Percentiles rank a stretch among this genome's conserved stretches.
Evolutionary conservation across 2,888 invertebrate genomes (phyloP).

Genomic region (Metalampra italica): DNA sequence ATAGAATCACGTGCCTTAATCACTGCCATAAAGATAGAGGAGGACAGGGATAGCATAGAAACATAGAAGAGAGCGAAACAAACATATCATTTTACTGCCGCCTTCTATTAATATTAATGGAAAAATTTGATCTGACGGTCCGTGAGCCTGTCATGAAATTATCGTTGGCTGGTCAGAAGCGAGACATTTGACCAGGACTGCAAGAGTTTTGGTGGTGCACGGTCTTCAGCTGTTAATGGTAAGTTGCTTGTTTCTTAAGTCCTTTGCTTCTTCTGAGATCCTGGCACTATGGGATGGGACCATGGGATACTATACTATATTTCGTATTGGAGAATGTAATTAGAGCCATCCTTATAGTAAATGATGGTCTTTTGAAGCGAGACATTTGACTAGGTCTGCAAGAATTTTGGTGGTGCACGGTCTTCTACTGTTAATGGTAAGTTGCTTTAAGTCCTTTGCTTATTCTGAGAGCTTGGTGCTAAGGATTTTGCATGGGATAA

Average conservation of each 20-base stretch:
- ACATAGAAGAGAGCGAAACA: not conserved
- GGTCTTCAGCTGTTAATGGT: conserved; percentile 35
- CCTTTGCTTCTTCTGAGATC: not conserved
- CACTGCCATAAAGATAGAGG: not conserved
- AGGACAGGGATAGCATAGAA: no score
- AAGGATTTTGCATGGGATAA: no score
- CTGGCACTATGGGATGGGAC: no score
- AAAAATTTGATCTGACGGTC: conserved; percentile 14
- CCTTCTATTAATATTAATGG: conserved; percentile 22
- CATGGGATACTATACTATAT: no score
- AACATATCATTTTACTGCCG: not conserved
- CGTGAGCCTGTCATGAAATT: conserved; percentile 26
- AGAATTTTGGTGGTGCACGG: conserved; percentile 17
- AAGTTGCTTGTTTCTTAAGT: conserved; percentile 25
- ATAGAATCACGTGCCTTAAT: not conserved
- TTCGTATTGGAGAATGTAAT: no score
- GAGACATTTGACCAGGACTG: conserved; percentile 20
- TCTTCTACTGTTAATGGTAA: conserved; percentile 35
- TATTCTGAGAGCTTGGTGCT: no score
- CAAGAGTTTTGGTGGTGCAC: conserved; percentile 16
- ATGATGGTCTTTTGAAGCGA: not conserved
- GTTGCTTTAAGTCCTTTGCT: no score
- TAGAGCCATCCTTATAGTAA: no score
- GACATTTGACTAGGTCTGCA: conserved; percentile 19
- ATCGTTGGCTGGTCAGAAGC: conserved; percentile 10